Evolutionary conservation across 1,140 invertebrate genomes (phyloP).

Genomic region (Phenacoccus solenopsis): DNA sequence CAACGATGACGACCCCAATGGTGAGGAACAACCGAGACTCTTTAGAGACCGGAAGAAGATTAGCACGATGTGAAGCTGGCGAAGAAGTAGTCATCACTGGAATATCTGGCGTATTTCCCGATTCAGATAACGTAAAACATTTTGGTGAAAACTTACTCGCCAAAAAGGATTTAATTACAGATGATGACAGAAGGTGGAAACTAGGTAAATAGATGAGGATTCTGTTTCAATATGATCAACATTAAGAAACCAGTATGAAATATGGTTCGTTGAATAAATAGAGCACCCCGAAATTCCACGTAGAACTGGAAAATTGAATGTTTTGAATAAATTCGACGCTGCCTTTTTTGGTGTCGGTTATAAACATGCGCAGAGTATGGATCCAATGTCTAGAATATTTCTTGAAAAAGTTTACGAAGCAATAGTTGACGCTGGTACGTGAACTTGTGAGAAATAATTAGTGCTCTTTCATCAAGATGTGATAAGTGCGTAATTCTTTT

Average conservation of each 20-base stretch:
- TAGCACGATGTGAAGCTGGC: constrained; percentile 34
- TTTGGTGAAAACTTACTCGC: constrained; percentile 68
- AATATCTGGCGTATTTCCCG: constrained; percentile 73
- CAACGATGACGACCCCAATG: too few species aligned
- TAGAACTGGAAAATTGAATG: constrained; percentile 22
- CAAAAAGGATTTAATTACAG: constrained; percentile 69
- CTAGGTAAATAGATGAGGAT: constrained; percentile 35
- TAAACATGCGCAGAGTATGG: constrained; percentile 22
- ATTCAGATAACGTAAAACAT: constrained; percentile 63
- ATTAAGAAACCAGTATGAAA: neutral
- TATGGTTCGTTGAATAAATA: neutral
- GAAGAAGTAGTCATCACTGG: constrained; percentile 74
- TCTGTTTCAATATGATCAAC: neutral
- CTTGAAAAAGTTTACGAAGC: constrained; percentile 24
- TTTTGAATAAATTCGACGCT: constrained; percentile 24
- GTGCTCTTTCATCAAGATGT: neutral
- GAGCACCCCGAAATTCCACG: neutral
- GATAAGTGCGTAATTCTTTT: neutral
- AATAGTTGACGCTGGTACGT: constrained; percentile 27
- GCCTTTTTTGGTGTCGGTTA: constrained; percentile 23
- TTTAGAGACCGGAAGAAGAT: constrained; percentile 25
- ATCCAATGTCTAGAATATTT: constrained; percentile 22
- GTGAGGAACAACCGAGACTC: constrained; percentile 16
- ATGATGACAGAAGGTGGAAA: constrained; percentile 62
- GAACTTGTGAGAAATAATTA: neutral